A percentile compares a stretch with the other conserved stretches of the same genome.
phyloP scores from a whole-genome alignment of 2,888 invertebrate genomes.

The Nycteola revayana region DNA sequence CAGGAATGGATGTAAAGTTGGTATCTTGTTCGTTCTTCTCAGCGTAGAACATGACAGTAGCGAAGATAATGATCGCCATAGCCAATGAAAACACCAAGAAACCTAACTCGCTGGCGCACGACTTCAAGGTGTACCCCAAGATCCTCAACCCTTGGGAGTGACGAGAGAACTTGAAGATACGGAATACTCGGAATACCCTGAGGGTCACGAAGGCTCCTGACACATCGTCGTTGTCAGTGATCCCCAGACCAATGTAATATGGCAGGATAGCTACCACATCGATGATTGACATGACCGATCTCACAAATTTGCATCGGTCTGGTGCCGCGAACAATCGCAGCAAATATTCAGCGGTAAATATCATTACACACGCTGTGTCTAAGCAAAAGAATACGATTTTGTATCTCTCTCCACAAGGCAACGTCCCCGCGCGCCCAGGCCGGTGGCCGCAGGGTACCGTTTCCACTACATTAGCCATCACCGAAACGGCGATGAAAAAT shows the following conservation, averaged over 20 bases:
- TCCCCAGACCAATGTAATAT: slow-evolving; percentile 98
- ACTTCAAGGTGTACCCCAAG: slow-evolving; percentile 99
- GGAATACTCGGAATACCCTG: slow-evolving; percentile 99
- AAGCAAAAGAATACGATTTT: slow-evolving; percentile 99
- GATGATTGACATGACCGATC: slow-evolving; percentile 99
- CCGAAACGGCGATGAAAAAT: slow-evolving; percentile 99
- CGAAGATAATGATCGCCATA: slow-evolving; percentile 99
- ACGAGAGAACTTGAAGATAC: slow-evolving; percentile 99
- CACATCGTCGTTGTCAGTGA: slow-evolving; percentile 99
- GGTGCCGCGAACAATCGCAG: slow-evolving; percentile 98
- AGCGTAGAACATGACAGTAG: slow-evolving; percentile 99
- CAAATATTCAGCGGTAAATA: slow-evolving; percentile 99
- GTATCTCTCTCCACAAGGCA: slow-evolving; percentile 98
- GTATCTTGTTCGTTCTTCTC: slow-evolving; percentile 99
- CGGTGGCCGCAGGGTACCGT: slow-evolving; percentile 96
- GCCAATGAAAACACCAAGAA: slow-evolving; percentile 99
- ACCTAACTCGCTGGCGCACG: slow-evolving; percentile 99
- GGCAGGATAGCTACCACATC: slow-evolving; percentile 99
- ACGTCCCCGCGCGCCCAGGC: slow-evolving; percentile 92
- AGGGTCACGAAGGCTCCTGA: slow-evolving; percentile 99
- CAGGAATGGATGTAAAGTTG: slow-evolving; percentile 99
- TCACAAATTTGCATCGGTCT: slow-evolving; percentile 97
- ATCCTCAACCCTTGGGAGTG: slow-evolving; percentile 99
- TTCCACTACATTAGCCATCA: slow-evolving; percentile 99
- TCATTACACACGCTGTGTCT: slow-evolving; percentile 99